Conservation (phyloP, 2,113 vertebrate species). For the Tachuris rubrigastra region DNA sequence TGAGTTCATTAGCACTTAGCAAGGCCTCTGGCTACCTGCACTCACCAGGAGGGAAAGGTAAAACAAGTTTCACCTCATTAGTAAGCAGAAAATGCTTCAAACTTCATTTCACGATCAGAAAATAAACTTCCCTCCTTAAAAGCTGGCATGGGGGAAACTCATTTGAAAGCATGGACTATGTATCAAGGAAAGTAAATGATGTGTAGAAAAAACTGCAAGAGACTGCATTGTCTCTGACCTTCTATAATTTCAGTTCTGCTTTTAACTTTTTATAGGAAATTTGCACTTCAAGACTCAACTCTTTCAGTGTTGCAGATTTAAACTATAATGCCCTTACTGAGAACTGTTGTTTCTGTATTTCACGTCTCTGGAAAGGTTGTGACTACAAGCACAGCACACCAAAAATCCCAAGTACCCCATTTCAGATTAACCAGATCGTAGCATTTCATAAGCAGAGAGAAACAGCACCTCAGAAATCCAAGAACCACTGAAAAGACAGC, state of each 20-base stretch:
- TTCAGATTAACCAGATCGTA: neutral
- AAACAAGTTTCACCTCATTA: neutral
- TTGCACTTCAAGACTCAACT: neutral
- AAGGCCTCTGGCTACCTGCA: neutral
- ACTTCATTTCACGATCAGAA: neutral
- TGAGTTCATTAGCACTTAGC: neutral
- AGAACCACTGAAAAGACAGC: neutral
- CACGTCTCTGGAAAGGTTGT: neutral
- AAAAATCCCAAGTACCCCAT: neutral
- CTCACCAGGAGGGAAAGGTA: neutral
- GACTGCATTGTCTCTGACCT: neutral
- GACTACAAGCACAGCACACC: neutral
- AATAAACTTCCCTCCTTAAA: neutral
- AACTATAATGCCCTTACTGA: neutral
- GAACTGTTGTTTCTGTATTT: neutral
- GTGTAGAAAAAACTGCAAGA: neutral
- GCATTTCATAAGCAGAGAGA: neutral
- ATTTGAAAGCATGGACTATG: neutral
- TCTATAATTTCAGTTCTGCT: neutral
- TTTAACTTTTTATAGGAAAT: neutral
- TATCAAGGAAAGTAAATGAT: neutral
- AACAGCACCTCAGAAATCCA: neutral
- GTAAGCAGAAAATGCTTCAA: neutral
- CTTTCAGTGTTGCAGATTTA: neutral
- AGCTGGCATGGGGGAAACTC: neutral